A percentile compares a stretch with the other conserved stretches of the same genome.
These are phyloP conservation scores for Chlorospingus semifuscus DNA, from an alignment of 2,797 vertebrate species.

Conservation along the genomic window DNA sequence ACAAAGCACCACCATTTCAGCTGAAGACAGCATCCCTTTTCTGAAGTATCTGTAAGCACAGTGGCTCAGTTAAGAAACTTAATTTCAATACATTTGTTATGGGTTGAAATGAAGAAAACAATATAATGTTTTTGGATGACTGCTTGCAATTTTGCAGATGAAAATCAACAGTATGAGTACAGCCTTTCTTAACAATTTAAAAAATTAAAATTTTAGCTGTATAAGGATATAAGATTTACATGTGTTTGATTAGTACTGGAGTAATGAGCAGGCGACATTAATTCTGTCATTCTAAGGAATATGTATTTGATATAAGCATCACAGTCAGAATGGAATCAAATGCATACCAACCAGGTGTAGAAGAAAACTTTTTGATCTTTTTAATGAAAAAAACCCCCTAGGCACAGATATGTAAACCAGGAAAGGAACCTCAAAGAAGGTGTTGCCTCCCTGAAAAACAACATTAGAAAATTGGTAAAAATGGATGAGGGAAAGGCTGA, in stretches of 20 bases:
- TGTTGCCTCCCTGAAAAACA: background rate
- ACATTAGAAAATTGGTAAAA: background rate
- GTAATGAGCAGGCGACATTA: background rate
- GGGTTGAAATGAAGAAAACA: background rate
- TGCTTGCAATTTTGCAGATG: background rate
- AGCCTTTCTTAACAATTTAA: background rate
- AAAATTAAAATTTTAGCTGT: background rate
- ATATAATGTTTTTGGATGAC: background rate
- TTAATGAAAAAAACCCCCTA: background rate
- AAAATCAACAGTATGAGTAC: background rate
- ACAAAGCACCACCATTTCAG: background rate
- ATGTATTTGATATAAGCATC: background rate
- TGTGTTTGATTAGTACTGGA: background rate
- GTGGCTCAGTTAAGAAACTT: background rate
- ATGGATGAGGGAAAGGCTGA: background rate
- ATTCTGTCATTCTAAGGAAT: background rate
- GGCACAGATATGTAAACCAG: background rate
- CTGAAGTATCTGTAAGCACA: background rate
- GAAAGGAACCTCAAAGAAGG: background rate
- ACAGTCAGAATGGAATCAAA: background rate
- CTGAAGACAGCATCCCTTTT: background rate
- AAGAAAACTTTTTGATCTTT: fast-evolving
- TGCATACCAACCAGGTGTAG: background rate
- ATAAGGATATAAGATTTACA: background rate
- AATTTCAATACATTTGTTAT: background rate